Conservation (phyloP, 2,888 invertebrate species). For the Philonicus albiceps region DNA sequence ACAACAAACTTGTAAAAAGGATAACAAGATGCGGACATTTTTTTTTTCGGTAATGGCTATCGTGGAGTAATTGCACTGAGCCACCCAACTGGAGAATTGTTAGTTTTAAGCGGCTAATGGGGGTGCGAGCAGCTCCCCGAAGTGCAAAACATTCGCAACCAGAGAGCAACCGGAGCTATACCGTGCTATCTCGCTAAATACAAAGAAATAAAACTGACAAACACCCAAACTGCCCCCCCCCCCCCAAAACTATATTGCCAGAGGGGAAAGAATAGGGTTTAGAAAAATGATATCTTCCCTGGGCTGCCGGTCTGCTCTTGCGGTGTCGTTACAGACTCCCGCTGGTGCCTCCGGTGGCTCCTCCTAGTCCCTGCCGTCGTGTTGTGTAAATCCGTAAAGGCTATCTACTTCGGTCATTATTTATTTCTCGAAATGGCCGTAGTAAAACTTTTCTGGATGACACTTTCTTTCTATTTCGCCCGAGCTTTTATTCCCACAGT, state of each 20-base stretch:
- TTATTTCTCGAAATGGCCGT: slow-evolving; percentile 45
- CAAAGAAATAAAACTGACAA: slow-evolving; percentile 40
- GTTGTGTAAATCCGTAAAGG: slow-evolving; percentile 41
- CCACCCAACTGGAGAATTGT: slow-evolving; percentile 12
- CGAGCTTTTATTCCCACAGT: slow-evolving; percentile 25
- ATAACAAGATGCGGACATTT: slow-evolving; percentile 34
- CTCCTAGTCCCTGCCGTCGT: slow-evolving; percentile 3
- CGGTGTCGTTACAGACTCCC: slow-evolving; percentile 19
- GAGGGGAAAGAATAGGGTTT: slow-evolving; percentile 37
- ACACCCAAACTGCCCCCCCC: slow-evolving; percentile 7
- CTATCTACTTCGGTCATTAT: slow-evolving; percentile 45
- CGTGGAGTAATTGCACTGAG: slow-evolving; percentile 20
- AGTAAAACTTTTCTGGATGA: slow-evolving; percentile 45
- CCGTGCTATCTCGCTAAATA: slow-evolving; percentile 27
- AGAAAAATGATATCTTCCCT: slow-evolving; percentile 38
- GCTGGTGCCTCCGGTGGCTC: slow-evolving; percentile 2
- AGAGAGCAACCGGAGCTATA: background rate
- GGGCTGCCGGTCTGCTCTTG: background rate
- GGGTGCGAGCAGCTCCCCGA: background rate
- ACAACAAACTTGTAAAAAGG: slow-evolving; percentile 20
- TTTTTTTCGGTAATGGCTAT: background rate
- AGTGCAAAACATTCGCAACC: background rate
- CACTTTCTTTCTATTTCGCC: slow-evolving; percentile 38
- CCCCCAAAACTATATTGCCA: slow-evolving; percentile 35
- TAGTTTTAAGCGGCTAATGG: slow-evolving; percentile 22